phyloP scores from a whole-genome alignment of 2,888 invertebrate species.

The Drosophila eohydei region DNA sequence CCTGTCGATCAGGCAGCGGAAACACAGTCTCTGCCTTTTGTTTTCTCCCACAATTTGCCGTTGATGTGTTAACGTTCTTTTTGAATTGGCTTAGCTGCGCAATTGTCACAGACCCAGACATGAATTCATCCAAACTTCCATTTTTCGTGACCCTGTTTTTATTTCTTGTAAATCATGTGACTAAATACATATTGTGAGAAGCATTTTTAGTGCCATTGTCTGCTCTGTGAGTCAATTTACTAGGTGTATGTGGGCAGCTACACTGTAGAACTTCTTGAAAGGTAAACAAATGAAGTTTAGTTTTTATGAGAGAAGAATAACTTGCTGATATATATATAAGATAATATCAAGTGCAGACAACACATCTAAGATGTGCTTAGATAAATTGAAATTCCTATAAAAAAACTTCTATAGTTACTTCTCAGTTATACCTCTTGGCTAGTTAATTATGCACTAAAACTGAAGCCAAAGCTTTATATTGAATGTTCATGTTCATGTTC shows the following conservation, averaged over 20 bases:
- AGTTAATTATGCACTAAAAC: not conserved
- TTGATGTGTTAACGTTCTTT: slow-evolving; percentile 37
- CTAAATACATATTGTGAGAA: slow-evolving; percentile 35
- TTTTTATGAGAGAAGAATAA: no score
- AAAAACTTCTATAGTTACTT: no score
- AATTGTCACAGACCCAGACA: slow-evolving; percentile 36
- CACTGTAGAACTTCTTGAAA: not conserved
- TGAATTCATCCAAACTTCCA: slow-evolving; percentile 41
- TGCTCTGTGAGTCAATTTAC: not conserved
- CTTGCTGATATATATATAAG: no score
- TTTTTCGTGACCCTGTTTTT: slow-evolving; percentile 49
- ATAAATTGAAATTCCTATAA: not conserved
- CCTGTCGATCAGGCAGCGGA: not conserved
- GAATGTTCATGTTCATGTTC: slow-evolving; percentile 2
- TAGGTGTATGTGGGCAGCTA: no score
- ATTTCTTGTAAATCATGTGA: slow-evolving; percentile 55
- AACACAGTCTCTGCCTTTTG: not conserved
- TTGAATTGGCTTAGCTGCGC: slow-evolving; percentile 39
- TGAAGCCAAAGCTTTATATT: not conserved
- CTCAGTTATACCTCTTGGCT: no score
- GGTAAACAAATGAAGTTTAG: not conserved
- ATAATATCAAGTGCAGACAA: no score
- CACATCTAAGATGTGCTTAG: no score
- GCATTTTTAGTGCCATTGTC: slow-evolving; percentile 52
- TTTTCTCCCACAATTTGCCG: slow-evolving; percentile 52